Conservation (phyloP, 2,797 vertebrate species). For the Strix occidentalis region DNA sequence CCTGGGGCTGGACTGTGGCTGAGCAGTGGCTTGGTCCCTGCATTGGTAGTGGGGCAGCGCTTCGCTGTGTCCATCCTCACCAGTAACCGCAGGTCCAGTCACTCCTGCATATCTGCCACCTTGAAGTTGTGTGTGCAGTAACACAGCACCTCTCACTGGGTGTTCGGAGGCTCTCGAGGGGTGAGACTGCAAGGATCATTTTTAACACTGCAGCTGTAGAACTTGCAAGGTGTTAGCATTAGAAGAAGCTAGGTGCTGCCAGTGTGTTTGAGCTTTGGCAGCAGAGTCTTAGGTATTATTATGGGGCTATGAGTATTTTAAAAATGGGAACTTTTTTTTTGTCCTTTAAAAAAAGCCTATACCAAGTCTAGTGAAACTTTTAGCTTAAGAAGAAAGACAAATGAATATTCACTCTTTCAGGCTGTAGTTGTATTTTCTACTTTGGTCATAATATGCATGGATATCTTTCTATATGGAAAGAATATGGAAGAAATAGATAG, state of each 20-base stretch:
- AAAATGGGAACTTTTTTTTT: background rate
- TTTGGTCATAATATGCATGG: background rate
- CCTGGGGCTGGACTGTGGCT: background rate
- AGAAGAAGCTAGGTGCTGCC: background rate
- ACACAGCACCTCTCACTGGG: fast-evolving
- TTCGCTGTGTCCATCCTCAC: background rate
- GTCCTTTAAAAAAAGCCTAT: background rate
- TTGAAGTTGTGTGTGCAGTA: background rate
- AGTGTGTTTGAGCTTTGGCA: background rate
- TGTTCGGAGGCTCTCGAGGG: background rate
- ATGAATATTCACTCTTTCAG: background rate
- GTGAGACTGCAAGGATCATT: fast-evolving
- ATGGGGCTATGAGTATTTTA: background rate
- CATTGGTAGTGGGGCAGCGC: background rate
- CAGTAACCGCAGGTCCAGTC: background rate
- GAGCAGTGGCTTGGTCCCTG: background rate
- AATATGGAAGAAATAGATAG: background rate
- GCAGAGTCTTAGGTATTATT: background rate
- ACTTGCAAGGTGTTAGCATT: background rate
- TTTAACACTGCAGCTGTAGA: background rate
- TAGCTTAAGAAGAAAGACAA: background rate
- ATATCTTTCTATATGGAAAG: background rate
- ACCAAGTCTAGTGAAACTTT: background rate
- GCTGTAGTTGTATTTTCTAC: background rate
- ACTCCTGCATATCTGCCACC: background rate